Conservation (phyloP, 2,888 invertebrate species). For the Himalopsyche anomala region DNA sequence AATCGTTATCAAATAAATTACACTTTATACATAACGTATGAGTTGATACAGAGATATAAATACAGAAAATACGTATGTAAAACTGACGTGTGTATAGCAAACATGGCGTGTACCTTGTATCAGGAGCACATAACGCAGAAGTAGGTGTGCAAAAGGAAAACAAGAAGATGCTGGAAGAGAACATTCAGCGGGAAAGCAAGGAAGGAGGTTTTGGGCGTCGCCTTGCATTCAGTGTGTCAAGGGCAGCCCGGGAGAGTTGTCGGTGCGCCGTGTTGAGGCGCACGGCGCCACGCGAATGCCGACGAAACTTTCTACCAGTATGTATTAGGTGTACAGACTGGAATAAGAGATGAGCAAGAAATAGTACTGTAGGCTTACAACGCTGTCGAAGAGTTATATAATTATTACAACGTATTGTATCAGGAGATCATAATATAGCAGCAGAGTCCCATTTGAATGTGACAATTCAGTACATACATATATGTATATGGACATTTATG, state of each 20-base stretch:
- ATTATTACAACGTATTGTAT: too few relatives aligned
- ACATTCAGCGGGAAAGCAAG: neutral
- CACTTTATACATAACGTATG: too few relatives aligned
- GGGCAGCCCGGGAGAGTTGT: slow-evolving; percentile 55
- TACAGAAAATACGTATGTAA: neutral
- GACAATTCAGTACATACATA: too few relatives aligned
- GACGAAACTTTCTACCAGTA: slow-evolving; percentile 51
- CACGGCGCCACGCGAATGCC: slow-evolving; percentile 25
- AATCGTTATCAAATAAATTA: too few relatives aligned
- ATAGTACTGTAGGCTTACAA: neutral
- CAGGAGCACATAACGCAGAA: slow-evolving; percentile 47
- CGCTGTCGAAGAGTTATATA: neutral
- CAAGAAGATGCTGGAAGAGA: slow-evolving; percentile 41
- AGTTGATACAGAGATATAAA: too few relatives aligned
- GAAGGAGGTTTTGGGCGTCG: slow-evolving; percentile 4
- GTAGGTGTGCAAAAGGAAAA: slow-evolving; percentile 14
- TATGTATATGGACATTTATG: too few relatives aligned
- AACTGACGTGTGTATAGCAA: slow-evolving; percentile 17
- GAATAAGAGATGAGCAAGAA: slow-evolving; percentile 23
- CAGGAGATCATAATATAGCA: too few relatives aligned
- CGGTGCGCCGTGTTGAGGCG: slow-evolving; percentile 54
- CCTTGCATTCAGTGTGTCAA: slow-evolving; percentile 57
- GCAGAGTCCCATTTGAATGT: too few relatives aligned
- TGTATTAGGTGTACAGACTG: slow-evolving; percentile 48
- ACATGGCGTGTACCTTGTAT: neutral